Conservation (phyloP, 2,797 vertebrate species). For the Enteromius paludinosus region DNA sequence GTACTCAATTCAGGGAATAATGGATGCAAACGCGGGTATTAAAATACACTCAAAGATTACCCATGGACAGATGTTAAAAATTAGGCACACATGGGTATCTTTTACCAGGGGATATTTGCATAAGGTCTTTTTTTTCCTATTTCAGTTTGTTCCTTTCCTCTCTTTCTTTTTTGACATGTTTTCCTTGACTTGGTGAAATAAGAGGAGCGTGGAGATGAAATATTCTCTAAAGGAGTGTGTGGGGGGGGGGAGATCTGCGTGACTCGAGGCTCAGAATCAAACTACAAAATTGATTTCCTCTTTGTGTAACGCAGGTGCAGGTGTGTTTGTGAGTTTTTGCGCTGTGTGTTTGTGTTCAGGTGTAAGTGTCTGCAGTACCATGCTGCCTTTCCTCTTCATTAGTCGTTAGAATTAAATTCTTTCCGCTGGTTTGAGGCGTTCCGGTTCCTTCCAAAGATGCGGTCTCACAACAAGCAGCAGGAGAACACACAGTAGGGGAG, state of each 20-base stretch:
- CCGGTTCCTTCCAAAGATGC: background rate
- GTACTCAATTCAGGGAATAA: background rate
- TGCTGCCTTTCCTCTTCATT: conserved; percentile 12
- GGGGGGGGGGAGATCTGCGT: background rate
- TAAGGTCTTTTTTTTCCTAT: background rate
- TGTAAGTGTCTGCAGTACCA: background rate
- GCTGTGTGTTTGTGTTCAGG: background rate
- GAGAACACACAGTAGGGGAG: conserved; percentile 72
- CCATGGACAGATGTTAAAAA: conserved; percentile 51
- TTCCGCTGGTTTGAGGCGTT: background rate
- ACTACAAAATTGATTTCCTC: background rate
- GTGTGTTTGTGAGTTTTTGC: conserved; percentile 9
- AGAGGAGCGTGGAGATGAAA: background rate
- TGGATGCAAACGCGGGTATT: conserved; percentile 12
- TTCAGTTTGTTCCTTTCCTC: background rate
- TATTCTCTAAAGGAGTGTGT: background rate
- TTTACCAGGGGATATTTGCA: conserved; percentile 44
- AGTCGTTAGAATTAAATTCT: background rate
- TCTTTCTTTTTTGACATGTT: background rate
- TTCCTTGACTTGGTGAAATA: background rate
- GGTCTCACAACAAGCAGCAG: conserved; percentile 56
- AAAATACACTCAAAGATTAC: conserved; percentile 29
- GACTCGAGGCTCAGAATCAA: background rate
- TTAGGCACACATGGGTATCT: conserved; percentile 42
- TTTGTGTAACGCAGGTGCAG: background rate